These are phyloP conservation scores for Sapayoa aenigma DNA, from an alignment of 2,113 vertebrate genomes.

Conservation along the genomic window DNA sequence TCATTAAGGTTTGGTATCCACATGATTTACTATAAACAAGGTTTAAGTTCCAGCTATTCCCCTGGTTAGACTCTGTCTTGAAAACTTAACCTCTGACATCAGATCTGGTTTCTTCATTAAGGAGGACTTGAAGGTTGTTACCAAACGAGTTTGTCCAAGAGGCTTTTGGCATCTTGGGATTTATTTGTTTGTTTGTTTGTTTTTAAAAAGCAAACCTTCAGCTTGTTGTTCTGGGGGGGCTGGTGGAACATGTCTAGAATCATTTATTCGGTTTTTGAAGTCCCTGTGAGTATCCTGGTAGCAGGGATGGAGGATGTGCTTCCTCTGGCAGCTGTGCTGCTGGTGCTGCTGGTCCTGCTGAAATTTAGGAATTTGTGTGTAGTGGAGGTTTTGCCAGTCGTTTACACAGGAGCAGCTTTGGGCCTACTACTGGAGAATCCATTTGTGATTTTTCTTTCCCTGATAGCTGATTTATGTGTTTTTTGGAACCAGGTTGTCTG, in stretches of 20 bases:
- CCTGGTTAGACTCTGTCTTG: background rate
- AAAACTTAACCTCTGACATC: background rate
- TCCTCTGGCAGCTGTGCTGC: background rate
- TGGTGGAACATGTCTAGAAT: background rate
- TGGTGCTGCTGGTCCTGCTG: background rate
- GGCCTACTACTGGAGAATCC: background rate
- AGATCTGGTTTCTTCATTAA: background rate
- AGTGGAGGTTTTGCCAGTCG: background rate
- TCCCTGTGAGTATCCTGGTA: background rate
- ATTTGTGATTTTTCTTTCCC: background rate
- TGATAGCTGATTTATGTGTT: background rate
- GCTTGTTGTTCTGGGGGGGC: background rate
- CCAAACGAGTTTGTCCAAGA: slow-evolving; percentile 17
- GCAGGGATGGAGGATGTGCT: background rate
- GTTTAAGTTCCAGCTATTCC: slow-evolving; percentile 21
- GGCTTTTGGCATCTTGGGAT: background rate
- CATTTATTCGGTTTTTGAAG: background rate
- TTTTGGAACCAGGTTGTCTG: background rate
- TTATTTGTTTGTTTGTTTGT: background rate
- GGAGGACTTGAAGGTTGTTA: background rate
- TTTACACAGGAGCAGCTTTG: background rate
- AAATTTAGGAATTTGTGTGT: background rate
- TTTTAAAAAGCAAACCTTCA: background rate
- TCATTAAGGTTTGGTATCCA: background rate
- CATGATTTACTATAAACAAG: slow-evolving; percentile 41